A percentile compares a stretch with the other conserved stretches of the same genome.
Conservation (phyloP, 2,113 vertebrate genomes). For the Pseudonaja textilis region DNA sequence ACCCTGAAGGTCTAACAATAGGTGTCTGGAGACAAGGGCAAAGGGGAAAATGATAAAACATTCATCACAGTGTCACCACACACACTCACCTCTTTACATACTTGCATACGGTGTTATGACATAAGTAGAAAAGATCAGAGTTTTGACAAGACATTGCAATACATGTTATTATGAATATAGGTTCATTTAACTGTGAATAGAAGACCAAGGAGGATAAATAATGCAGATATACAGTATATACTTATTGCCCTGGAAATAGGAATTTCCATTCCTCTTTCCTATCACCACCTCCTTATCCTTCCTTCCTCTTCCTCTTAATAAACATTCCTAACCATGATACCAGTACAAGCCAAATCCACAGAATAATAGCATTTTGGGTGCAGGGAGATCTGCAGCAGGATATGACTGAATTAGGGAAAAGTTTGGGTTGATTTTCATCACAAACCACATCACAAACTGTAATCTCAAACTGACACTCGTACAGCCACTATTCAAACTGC, state of each 20-base stretch:
- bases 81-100: background rate
- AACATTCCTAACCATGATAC: background rate
- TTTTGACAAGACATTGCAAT: background rate
- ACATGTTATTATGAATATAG: background rate
- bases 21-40: background rate
- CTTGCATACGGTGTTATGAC: background rate
- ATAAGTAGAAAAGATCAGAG: background rate
- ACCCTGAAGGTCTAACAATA: background rate
- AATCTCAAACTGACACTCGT: background rate
- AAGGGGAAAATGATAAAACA: background rate
- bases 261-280: background rate
- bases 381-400: background rate
- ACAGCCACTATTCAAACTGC: background rate
- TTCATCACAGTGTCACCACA: background rate
- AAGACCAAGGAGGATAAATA: background rate
- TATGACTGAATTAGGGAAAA: background rate
- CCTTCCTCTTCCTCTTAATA: background rate
- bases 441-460: background rate
- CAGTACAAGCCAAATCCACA: background rate
- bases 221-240: background rate
- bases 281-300: background rate
- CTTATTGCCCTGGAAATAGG: background rate
- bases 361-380: background rate
- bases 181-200: background rate
- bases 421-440: background rate